Percentiles rank a stretch among this genome's conserved stretches.
Evolutionary conservation across 2,797 vertebrate genomes (phyloP).

Genomic region (Falco columbarius): DNA sequence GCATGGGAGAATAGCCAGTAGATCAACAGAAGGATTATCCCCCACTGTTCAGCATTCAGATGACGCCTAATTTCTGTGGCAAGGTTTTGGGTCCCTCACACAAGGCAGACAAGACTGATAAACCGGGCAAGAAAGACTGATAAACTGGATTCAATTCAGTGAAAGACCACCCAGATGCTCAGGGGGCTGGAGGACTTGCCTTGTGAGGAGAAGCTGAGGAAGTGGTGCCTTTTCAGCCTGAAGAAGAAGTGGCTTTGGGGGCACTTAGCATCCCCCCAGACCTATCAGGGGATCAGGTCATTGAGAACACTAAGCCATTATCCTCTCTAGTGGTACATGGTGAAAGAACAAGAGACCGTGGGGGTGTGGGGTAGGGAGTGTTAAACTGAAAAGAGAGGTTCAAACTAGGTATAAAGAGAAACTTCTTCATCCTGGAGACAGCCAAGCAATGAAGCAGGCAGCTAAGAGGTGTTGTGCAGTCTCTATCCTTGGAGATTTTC

Average conservation of each 20-base stretch:
- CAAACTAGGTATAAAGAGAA: not conserved
- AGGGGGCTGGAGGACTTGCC: not conserved
- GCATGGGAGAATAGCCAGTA: not conserved
- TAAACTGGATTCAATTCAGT: not conserved
- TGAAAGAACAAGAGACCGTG: not conserved
- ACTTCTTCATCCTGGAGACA: not conserved
- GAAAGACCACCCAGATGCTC: not conserved
- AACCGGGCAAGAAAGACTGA: not conserved
- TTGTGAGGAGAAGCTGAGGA: not conserved
- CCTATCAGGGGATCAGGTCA: too few relatives aligned
- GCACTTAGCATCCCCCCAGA: not conserved
- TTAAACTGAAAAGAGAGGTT: not conserved
- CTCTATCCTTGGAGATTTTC: not conserved
- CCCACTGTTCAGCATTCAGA: not conserved
- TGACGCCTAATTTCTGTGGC: not conserved
- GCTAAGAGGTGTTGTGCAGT: not conserved
- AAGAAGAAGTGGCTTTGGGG: not conserved
- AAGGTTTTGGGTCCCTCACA: not conserved
- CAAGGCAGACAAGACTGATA: not conserved
- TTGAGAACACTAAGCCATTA: not conserved
- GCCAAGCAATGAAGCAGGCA: not conserved
- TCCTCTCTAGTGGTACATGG: not conserved
- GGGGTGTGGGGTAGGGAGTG: too few relatives aligned
- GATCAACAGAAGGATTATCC: not conserved
- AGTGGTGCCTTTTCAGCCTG: not conserved